Evolutionary conservation across 2,888 invertebrate genomes (phyloP), one percentile per base, ranked within the genome.

Genomic region (Plebejus melissa): DNA sequence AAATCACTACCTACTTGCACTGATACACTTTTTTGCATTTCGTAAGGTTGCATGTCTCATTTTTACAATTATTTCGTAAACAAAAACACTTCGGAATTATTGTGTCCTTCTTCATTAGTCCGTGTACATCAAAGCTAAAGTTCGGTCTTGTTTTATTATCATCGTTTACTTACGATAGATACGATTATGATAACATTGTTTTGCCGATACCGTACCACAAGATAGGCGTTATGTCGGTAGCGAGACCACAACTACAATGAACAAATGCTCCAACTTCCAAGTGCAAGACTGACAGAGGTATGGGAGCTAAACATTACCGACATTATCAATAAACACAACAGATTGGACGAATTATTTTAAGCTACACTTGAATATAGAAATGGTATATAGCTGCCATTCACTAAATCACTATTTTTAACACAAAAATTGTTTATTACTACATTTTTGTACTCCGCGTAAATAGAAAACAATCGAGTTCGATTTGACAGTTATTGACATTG

Each of bases 1-100:
- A 96, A 96, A 94, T 96, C 96, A 95, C 96, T 96, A 94, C 96
- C 96, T 92, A 96, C 96, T 95, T 96, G 96, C 90, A 96, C 96
- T 88, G 96, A 96, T 86, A 96, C 96, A 95, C 96, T 95, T 94
- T 95, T 95, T 94, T 95, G 95, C 95, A 95, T 95, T 89, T 92
- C 93, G 91, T 88, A 85, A 82, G 93, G 88, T 90, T 92, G 89
- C 94, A 94, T 94, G 90, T 93, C 91, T 94, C 94, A 94, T 94
- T 91, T 93, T 94, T 87, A 88, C 86, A 82, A 86, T 87, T 87
- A 88, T 89, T 87, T 88, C 82, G 82, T 79, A 54, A 81, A 81
- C 81, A 82, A 81, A 85, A 87, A 84, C 79, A 78, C 83, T 82
- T 82, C 78, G 74, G 78, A 22, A 22, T 22, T 75, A 72, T 76